Evolutionary conservation across 2,888 invertebrate species (phyloP).

Genomic region (Phrixothrix hirtus): DNA sequence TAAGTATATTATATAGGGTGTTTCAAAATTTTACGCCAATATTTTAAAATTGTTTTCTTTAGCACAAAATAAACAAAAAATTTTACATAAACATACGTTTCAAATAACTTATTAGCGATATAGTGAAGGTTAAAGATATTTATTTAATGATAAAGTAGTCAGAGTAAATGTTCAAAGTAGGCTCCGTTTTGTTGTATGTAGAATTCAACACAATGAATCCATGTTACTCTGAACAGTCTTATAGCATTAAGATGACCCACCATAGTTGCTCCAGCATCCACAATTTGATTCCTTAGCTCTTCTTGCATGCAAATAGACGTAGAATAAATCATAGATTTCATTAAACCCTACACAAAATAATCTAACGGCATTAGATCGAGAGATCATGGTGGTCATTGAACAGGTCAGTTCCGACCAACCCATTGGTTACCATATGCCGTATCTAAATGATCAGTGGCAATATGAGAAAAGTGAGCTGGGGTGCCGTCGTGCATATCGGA

Average conservation of each 20-base stretch:
- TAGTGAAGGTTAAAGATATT: too few relatives aligned
- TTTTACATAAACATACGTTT: too few relatives aligned
- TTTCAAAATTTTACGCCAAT: too few relatives aligned
- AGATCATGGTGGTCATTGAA: slow-evolving; percentile 10
- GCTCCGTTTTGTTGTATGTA: slow-evolving; percentile 5
- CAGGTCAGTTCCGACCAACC: slow-evolving; percentile 6
- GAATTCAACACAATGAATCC: slow-evolving; percentile 3
- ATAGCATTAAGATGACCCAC: slow-evolving; percentile 5
- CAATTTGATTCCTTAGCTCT: slow-evolving; percentile 10
- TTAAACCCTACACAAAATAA: slow-evolving; percentile 5
- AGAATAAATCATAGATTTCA: slow-evolving; percentile 6
- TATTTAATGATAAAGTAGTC: too few relatives aligned
- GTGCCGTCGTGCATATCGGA: slow-evolving; percentile 3
- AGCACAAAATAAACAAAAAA: too few relatives aligned
- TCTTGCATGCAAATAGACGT: slow-evolving; percentile 8
- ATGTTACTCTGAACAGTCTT: slow-evolving; percentile 9
- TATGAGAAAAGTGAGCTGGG: slow-evolving; percentile 1
- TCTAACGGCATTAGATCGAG: slow-evolving; percentile 9
- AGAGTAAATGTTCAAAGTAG: slow-evolving; percentile 4
- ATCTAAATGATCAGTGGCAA: slow-evolving; percentile 7
- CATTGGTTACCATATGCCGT: slow-evolving; percentile 11
- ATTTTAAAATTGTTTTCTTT: too few relatives aligned
- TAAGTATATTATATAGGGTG: too few relatives aligned
- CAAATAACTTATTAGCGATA: too few relatives aligned
- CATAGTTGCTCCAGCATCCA: slow-evolving; percentile 14